phyloP scores from a whole-genome alignment of 2,113 vertebrate genomes.

The Poeciliopsis retropinna region DNA sequence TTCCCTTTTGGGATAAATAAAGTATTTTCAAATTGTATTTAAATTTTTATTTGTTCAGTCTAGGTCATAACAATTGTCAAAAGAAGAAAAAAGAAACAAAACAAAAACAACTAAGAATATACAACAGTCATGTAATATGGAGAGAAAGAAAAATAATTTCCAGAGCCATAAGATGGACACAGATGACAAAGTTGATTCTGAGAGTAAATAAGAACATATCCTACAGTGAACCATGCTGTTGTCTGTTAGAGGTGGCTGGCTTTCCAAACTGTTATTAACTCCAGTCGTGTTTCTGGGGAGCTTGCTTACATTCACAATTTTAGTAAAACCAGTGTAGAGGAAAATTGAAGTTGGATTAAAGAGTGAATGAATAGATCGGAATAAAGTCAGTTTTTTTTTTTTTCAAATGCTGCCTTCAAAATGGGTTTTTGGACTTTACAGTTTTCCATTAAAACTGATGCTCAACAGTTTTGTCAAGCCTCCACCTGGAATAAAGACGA shows the following conservation, averaged over 20 bases:
- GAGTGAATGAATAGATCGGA: conserved; percentile 77
- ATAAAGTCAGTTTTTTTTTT: too few relatives aligned
- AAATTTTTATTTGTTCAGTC: too few relatives aligned
- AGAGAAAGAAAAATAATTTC: too few relatives aligned
- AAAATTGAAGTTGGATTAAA: conserved; percentile 85
- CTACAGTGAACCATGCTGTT: conserved; percentile 35
- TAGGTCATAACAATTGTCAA: too few relatives aligned
- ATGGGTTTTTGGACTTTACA: conserved; percentile 78
- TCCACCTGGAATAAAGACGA: conserved; percentile 21
- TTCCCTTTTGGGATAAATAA: too few relatives aligned
- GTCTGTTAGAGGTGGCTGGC: conserved; percentile 77
- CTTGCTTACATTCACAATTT: conserved; percentile 82
- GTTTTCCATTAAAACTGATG: conserved; percentile 81
- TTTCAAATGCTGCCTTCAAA: conserved; percentile 66
- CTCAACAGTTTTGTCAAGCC: conserved; percentile 72
- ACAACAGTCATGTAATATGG: too few relatives aligned
- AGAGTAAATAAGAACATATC: too few relatives aligned
- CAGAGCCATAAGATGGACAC: too few relatives aligned
- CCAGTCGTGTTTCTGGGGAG: conserved; percentile 66
- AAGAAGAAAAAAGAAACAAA: too few relatives aligned
- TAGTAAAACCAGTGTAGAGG: conserved; percentile 82
- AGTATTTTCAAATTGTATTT: too few relatives aligned
- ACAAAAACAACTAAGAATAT: too few relatives aligned
- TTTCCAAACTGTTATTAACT: conserved; percentile 71
- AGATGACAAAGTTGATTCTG: too few relatives aligned